A percentile compares a stretch with the other conserved stretches of the same genome.
These are phyloP conservation scores for Mastomys natalensis DNA, from an alignment of 2,113 vertebrate genomes.

Conservation along the genomic window DNA sequence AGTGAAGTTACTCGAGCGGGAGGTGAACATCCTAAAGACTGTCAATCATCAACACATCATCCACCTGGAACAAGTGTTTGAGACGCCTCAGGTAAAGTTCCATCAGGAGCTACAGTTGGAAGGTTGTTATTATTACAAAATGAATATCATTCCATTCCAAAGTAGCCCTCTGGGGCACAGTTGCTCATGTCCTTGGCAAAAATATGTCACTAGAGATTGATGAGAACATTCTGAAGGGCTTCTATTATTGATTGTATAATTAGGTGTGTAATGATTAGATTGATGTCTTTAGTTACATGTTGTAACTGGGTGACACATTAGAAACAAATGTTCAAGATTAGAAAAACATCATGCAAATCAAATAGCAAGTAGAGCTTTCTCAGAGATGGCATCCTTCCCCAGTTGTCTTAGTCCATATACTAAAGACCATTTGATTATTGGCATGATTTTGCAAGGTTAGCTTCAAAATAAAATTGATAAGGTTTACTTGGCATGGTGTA, in stretches of 20 bases:
- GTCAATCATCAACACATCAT: slow-evolving; percentile 91
- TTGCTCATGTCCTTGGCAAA: slow-evolving; percentile 48
- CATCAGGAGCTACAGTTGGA: not conserved
- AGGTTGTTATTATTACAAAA: slow-evolving; percentile 59
- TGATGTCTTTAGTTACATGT: slow-evolving; percentile 48
- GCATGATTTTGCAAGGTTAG: slow-evolving; percentile 35
- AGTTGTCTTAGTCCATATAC: slow-evolving; percentile 15
- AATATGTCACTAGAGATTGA: slow-evolving; percentile 61
- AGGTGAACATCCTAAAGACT: slow-evolving; percentile 91
- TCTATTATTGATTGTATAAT: slow-evolving; percentile 73
- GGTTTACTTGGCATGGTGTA: not conserved
- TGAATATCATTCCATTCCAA: slow-evolving; percentile 42
- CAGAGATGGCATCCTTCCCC: slow-evolving; percentile 2
- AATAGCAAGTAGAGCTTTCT: not conserved
- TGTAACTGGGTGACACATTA: slow-evolving; percentile 50
- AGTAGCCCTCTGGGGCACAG: slow-evolving; percentile 2
- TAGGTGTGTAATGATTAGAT: slow-evolving; percentile 65
- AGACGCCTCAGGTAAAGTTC: slow-evolving; percentile 88
- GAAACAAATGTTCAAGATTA: slow-evolving; percentile 60
- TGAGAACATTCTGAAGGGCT: slow-evolving; percentile 47
- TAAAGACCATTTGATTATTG: not conserved
- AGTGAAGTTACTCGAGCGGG: slow-evolving; percentile 90
- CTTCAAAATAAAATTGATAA: not conserved
- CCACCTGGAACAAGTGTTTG: slow-evolving; percentile 91
- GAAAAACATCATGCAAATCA: not conserved